A percentile compares a stretch with the other conserved stretches of the same genome.
phyloP scores from a whole-genome alignment of 2,888 invertebrate genomes.

The Cabera pusaria region DNA sequence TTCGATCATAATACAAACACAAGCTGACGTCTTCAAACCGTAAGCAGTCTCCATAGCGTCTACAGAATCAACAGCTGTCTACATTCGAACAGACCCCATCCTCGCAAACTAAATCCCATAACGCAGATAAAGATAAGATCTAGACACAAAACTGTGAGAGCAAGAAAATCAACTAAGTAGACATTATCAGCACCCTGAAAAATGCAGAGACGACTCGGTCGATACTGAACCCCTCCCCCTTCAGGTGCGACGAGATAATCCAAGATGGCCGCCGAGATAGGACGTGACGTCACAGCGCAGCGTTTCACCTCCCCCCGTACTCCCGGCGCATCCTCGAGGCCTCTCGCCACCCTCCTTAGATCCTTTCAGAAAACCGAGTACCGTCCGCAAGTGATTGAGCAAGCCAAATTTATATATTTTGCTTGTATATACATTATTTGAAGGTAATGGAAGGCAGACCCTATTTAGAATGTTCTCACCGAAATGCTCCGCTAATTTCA shows the following conservation, averaged over 20 bases:
- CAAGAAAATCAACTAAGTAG: conserved; percentile 38
- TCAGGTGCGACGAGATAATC: conserved; percentile 84
- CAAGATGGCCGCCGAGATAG: conserved; percentile 84
- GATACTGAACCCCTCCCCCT: conserved; percentile 72
- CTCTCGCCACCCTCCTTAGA: conserved; percentile 81
- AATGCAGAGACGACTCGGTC: conserved; percentile 72
- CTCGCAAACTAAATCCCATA: background rate
- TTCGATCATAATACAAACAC: too few species aligned
- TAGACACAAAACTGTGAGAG: conserved; percentile 8
- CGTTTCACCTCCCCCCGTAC: conserved; percentile 51
- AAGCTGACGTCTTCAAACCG: too few species aligned
- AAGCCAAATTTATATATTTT: too few species aligned
- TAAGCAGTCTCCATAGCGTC: too few species aligned
- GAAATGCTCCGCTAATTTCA: too few species aligned
- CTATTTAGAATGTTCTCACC: too few species aligned
- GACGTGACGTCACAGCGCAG: conserved; percentile 82
- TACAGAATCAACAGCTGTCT: conserved; percentile 1
- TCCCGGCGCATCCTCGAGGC: conserved; percentile 74
- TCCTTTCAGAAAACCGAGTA: conserved; percentile 78
- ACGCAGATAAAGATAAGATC: conserved; percentile 1
- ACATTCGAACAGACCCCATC: background rate
- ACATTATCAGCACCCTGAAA: conserved; percentile 68
- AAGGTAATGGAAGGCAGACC: too few species aligned
- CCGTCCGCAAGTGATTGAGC: conserved; percentile 46
- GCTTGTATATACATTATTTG: too few species aligned